phyloP scores from a whole-genome alignment of 2,113 vertebrate species.

The Natator depressus region DNA sequence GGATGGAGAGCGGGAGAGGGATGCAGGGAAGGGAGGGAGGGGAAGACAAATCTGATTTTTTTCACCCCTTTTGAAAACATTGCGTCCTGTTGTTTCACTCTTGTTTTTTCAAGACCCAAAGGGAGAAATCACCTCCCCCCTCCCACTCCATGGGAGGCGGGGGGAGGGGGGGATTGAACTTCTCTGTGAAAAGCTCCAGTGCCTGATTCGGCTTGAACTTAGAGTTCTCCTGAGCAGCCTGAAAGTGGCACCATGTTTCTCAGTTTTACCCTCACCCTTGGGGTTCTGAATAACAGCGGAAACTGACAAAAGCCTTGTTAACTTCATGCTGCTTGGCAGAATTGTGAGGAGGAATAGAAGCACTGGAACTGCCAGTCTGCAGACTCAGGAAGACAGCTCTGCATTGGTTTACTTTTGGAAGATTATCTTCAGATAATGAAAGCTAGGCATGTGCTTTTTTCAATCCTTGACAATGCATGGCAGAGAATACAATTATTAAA shows the following conservation, averaged over 20 bases:
- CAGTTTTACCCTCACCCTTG: neutral
- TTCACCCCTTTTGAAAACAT: too few relatives aligned
- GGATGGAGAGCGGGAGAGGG: too few relatives aligned
- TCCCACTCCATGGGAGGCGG: too few relatives aligned
- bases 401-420: neutral
- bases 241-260: neutral
- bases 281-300: neutral
- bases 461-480: neutral
- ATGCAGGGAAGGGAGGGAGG: too few relatives aligned
- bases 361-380: neutral
- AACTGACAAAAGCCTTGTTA: neutral
- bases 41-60: too few relatives aligned
- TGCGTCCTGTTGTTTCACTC: too few relatives aligned
- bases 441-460: neutral
- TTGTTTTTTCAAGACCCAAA: neutral
- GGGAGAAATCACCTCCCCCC: too few relatives aligned
- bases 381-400: neutral
- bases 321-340: neutral
- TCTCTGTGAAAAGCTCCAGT: neutral
- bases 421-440: neutral
- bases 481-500: neutral
- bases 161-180: neutral
- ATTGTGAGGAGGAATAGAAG: neutral
- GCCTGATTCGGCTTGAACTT: neutral
- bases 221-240: neutral